Evolutionary conservation across 2,797 vertebrate genomes (phyloP), one percentile per base, ranked within the genome.

Genomic region (Lophius americanus): DNA sequence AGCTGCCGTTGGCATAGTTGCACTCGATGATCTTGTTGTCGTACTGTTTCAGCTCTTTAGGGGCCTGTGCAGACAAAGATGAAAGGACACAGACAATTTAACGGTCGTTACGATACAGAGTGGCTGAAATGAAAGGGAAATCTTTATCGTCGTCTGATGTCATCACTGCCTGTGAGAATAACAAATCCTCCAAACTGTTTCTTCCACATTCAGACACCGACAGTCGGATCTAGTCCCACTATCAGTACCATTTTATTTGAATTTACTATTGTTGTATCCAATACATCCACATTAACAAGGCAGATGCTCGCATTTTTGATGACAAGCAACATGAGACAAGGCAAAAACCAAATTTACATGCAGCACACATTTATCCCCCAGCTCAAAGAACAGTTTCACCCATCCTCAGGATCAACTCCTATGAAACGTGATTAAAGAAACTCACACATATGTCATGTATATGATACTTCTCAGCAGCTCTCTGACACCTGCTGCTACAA

Each of bases 21-120:
- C 98, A 99, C 92, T 99, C 98, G 85, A 99, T 98, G 90, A 99
- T 99, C 94, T 99, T 99, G 93, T 96, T 99, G 92, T 99, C 96
- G 0, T 98, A 98, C 69, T 94, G 94, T 78, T 95, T 98, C 89
- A 99, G 93, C 47, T 99, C 98, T 91, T 97, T 99, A 51, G 95
- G 95, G 76, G 95, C 96, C 98, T 99, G 81, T 5, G 50, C 12
- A 52, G 65, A 91, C 61, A 87, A 46, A 88, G 82, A 88, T 4
- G 47, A 82, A 36, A 74, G 48, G 59, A 70, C 60, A 62, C 68
- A 60, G 60, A 53, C 13, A 51, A n/a, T 42, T 75, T 23, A 33
- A 46, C 33, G 37, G 13, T 33, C 72, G 47, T 52, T 35, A 43
- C 5, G 8, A 36, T 14, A 58, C 35, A 7, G 33, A 33, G 3